Conservation (phyloP, 1,140 invertebrate genomes). For the Drosophila littoralis region DNA sequence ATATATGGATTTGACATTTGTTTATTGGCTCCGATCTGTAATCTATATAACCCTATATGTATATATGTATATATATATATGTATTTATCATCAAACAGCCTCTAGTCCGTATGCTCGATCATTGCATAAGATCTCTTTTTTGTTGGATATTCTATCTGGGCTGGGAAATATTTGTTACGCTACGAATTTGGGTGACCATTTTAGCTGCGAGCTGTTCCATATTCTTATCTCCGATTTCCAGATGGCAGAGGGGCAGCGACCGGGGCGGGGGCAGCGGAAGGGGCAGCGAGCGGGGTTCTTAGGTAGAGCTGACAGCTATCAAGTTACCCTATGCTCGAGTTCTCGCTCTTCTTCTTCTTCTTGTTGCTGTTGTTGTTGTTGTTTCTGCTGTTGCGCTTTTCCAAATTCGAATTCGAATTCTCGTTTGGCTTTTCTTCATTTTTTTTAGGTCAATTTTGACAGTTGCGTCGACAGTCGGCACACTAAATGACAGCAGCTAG, state of each 20-base stretch:
- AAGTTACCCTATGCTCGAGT: constrained; percentile 41
- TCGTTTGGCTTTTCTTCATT: constrained; percentile 48
- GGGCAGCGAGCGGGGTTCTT: not conserved
- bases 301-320: constrained; percentile 52
- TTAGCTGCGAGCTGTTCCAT: constrained; percentile 26
- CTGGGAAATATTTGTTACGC: constrained; percentile 10
- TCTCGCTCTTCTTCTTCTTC: constrained; percentile 1
- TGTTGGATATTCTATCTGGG: constrained; percentile 29
- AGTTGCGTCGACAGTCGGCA: constrained; percentile 67
- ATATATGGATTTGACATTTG: too few relatives aligned
- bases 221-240: constrained; percentile 49
- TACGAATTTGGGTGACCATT: constrained; percentile 39
- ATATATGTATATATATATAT: not conserved
- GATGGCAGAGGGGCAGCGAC: not conserved
- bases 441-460: constrained; percentile 82
- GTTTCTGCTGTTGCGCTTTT: constrained; percentile 50
- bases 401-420: constrained; percentile 43
- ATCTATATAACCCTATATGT: not conserved
- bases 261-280: not conserved
- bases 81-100: too few relatives aligned
- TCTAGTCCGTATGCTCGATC: constrained; percentile 1
- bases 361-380: constrained; percentile 16
- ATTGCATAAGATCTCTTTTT: constrained; percentile 16
- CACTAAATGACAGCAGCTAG: constrained; percentile 62
- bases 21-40: too few relatives aligned